phyloP scores from a whole-genome alignment of 2,888 invertebrate genomes.

The Tipula confusa region DNA sequence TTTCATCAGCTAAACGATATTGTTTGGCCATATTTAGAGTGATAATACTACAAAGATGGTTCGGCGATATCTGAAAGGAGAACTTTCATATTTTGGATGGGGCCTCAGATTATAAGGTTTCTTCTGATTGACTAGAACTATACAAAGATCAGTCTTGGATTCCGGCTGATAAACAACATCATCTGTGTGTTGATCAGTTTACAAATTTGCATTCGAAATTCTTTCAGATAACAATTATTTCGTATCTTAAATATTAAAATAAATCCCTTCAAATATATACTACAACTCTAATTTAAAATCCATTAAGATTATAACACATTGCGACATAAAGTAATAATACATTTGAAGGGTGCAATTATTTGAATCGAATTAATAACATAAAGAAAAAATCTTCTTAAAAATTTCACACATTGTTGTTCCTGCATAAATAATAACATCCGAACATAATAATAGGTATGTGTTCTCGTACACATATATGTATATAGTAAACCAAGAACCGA shows the following conservation, averaged over 20 bases:
- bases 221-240: background rate
- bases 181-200: too few species aligned
- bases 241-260: background rate
- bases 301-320: conserved; percentile 25
- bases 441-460: background rate
- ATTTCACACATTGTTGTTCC: conserved; percentile 14
- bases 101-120: too few species aligned
- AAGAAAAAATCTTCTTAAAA: background rate
- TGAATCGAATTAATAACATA: background rate
- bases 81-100: too few species aligned
- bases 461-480: background rate
- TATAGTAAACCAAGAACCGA: background rate
- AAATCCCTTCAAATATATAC: background rate
- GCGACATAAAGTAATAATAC: background rate
- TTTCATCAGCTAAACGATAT: too few species aligned
- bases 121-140: too few species aligned
- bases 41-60: too few species aligned
- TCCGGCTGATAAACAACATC: too few species aligned
- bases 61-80: too few species aligned
- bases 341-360: conserved; percentile 7
- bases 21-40: too few species aligned
- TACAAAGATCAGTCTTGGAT: too few species aligned
- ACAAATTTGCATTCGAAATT: too few species aligned
- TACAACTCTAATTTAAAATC: conserved; percentile 6
- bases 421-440: conserved; percentile 12